A percentile compares a stretch with the other conserved stretches of the same genome.
phyloP scores from a whole-genome alignment of 2,797 vertebrate genomes.

The Cygnus olor region DNA sequence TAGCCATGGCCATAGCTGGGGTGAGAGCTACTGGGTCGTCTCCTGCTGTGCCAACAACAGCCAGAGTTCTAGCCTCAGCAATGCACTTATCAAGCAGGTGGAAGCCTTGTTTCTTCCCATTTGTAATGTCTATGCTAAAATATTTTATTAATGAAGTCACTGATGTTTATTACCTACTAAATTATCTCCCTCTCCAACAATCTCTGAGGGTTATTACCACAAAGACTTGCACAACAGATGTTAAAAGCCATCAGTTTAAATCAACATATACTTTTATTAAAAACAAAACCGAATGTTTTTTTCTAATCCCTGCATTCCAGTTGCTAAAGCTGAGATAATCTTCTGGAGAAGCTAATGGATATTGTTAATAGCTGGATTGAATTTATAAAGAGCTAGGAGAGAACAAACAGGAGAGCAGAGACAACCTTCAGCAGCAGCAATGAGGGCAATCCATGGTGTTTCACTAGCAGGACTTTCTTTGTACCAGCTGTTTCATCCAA shows the following conservation, averaged over 20 bases:
- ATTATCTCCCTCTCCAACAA: constrained; percentile 56
- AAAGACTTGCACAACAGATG: constrained; percentile 71
- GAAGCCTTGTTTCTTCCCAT: not conserved
- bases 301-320: constrained; percentile 72
- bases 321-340: constrained; percentile 71
- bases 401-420: constrained; percentile 52
- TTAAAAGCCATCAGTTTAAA: constrained; percentile 69
- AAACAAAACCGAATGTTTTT: constrained; percentile 60
- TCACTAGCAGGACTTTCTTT: not conserved
- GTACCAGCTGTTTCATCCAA: not conserved
- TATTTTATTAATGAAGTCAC: constrained; percentile 69
- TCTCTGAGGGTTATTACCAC: constrained; percentile 64
- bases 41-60: not conserved
- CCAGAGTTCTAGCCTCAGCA: not conserved
- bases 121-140: constrained; percentile 36
- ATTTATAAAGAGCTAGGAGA: constrained; percentile 69
- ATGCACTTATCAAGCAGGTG: constrained; percentile 32
- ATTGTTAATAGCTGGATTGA: constrained; percentile 66
- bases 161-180: constrained; percentile 69
- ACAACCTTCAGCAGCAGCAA: constrained; percentile 39
- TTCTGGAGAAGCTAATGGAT: constrained; percentile 71
- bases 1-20: accelerated
- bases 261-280: constrained; percentile 72
- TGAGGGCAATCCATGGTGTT: not conserved
- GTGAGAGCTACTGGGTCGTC: not conserved